These are phyloP conservation scores for Lepidocyrtoides sp. DNA, from an alignment of 2,888 invertebrate species.

Conservation along the genomic window DNA sequence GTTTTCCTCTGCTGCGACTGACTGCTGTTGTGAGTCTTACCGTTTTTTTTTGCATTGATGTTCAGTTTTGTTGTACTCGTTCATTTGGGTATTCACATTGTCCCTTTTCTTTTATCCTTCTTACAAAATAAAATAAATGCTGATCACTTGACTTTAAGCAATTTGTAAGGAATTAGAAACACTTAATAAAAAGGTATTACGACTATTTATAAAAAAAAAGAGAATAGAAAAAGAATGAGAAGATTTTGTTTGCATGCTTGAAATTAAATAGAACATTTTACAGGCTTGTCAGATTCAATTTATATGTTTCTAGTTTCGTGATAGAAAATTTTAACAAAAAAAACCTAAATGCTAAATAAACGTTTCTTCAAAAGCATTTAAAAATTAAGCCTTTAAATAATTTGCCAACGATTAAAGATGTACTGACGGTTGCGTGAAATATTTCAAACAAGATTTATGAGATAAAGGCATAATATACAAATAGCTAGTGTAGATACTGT, in stretches of 20 bases:
- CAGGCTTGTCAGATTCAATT: slow-evolving; percentile 10
- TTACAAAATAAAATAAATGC: slow-evolving; percentile 21
- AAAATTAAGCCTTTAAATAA: neutral
- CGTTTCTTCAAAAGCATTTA: too few relatives aligned
- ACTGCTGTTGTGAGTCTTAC: slow-evolving; percentile 11
- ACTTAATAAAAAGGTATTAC: slow-evolving; percentile 41
- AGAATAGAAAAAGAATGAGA: neutral
- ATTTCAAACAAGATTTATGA: neutral
- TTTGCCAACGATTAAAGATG: neutral
- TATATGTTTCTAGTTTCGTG: slow-evolving; percentile 16
- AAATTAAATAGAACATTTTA: neutral
- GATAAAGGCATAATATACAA: neutral
- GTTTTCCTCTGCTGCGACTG: neutral
- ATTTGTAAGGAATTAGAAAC: slow-evolving; percentile 44
- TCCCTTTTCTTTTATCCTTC: too few relatives aligned
- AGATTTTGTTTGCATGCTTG: neutral
- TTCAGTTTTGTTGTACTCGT: neutral
- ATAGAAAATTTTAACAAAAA: too few relatives aligned
- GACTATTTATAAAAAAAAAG: slow-evolving; percentile 20
- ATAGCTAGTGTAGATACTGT: too few relatives aligned
- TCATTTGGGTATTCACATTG: neutral
- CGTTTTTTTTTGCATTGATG: too few relatives aligned
- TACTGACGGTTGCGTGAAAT: neutral
- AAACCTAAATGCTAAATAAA: neutral
- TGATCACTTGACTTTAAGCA: slow-evolving; percentile 28